A percentile compares a stretch with the other conserved stretches of the same genome.
Conservation (phyloP, 2,888 invertebrate species). For the Tenthredo notha region DNA sequence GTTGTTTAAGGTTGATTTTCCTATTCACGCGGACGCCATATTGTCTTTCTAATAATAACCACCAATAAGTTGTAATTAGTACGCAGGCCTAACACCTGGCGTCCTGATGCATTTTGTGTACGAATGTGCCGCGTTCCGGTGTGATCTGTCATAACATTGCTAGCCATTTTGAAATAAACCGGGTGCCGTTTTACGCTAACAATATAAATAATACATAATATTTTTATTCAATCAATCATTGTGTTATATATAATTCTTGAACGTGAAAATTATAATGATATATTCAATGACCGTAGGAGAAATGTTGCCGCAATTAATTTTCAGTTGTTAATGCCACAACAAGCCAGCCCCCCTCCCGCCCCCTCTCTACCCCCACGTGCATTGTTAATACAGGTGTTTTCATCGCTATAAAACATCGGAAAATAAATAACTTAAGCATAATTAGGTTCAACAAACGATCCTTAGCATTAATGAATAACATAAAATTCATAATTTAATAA, state of each 20-base stretch:
- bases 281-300: not conserved
- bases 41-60: constrained; percentile 63
- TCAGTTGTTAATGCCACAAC: constrained; percentile 21
- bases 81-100: constrained; percentile 57
- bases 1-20: constrained; percentile 53
- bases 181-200: constrained; percentile 16
- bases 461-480: not conserved
- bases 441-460: constrained; percentile 28
- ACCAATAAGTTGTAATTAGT: constrained; percentile 66
- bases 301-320: not conserved
- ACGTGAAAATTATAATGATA: not conserved
- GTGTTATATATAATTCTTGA: constrained; percentile 1
- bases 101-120: constrained; percentile 57
- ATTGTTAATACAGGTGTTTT: constrained; percentile 33
- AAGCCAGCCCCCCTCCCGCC: not conserved
- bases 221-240: constrained; percentile 7
- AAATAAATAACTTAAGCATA: constrained; percentile 10
- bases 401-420: not conserved
- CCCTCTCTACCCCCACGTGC: constrained; percentile 22
- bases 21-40: constrained; percentile 63
- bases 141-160: constrained; percentile 55
- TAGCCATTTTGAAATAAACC: constrained; percentile 53
- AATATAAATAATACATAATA: constrained; percentile 7
- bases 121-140: constrained; percentile 53
- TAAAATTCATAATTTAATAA: not conserved